These are phyloP conservation scores for Terrapene triunguis DNA, from an alignment of 2,113 vertebrate species.

Conservation along the genomic window DNA sequence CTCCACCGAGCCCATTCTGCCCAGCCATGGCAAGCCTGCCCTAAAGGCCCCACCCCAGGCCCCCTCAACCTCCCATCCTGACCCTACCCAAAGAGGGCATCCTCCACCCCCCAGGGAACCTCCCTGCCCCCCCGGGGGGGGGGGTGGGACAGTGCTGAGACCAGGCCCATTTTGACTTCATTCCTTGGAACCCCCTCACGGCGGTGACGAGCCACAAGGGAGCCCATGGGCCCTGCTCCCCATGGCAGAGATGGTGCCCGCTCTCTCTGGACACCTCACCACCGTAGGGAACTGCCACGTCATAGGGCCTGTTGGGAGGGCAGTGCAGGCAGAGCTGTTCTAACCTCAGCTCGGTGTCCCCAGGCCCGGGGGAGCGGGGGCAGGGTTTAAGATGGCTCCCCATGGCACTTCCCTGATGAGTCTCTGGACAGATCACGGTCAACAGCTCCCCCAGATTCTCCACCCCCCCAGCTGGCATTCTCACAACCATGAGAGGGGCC, in stretches of 20 bases:
- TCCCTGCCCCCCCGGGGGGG: no score
- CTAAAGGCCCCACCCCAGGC: neutral
- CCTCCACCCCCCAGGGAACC: neutral
- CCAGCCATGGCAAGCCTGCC: accelerated
- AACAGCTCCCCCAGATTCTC: neutral
- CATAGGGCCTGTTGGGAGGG: no score
- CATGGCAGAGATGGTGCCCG: neutral
- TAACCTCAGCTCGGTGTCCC: no score
- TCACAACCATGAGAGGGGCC: no score
- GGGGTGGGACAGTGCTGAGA: no score
- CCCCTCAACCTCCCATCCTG: neutral
- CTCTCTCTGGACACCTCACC: neutral
- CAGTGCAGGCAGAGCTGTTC: neutral
- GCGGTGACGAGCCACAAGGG: neutral
- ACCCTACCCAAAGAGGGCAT: neutral
- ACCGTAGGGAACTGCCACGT: neutral
- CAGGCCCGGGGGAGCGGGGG: neutral
- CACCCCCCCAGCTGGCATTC: no score
- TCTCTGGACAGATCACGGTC: no score
- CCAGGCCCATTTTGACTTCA: neutral
- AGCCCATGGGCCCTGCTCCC: neutral
- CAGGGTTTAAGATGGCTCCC: neutral
- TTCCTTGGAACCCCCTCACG: neutral
- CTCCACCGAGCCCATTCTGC: accelerated
- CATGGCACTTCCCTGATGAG: neutral